Conservation (phyloP, 2,113 vertebrate species). For the Aspiorhynchus laticeps region DNA sequence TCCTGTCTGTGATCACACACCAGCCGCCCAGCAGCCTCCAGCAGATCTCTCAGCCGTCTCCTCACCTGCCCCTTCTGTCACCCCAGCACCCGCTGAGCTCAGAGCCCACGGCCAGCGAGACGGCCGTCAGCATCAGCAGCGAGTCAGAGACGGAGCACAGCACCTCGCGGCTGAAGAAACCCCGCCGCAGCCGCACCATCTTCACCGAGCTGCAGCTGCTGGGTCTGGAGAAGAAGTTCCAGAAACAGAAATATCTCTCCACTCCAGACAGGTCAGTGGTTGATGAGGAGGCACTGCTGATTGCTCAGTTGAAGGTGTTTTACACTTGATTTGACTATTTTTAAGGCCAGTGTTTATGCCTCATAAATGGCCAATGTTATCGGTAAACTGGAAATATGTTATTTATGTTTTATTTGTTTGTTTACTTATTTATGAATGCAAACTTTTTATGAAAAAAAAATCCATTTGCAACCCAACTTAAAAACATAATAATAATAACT, state of each 20-base stretch:
- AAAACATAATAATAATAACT: no score
- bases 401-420: no score
- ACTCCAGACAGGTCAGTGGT: constrained; percentile 91
- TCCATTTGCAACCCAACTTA: background rate
- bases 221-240: constrained; percentile 99
- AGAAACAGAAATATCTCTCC: constrained; percentile 98
- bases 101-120: constrained; percentile 75
- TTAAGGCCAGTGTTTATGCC: background rate
- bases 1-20: constrained; percentile 90
- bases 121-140: constrained; percentile 85
- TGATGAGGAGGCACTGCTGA: background rate
- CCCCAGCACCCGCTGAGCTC: constrained; percentile 57
- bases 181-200: constrained; percentile 93
- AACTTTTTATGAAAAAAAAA: background rate
- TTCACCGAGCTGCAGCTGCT: constrained; percentile 98
- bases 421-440: background rate
- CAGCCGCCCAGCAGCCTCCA: constrained; percentile 78
- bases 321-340: background rate
- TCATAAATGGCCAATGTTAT: background rate
- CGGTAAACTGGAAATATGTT: background rate
- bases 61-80: constrained; percentile 70
- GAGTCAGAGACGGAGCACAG: constrained; percentile 91
- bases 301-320: background rate
- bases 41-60: constrained; percentile 69
- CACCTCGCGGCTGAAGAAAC: constrained; percentile 84